Evolutionary conservation across 2,888 invertebrate species (phyloP).

Genomic region (Argyresthia goedartella): DNA sequence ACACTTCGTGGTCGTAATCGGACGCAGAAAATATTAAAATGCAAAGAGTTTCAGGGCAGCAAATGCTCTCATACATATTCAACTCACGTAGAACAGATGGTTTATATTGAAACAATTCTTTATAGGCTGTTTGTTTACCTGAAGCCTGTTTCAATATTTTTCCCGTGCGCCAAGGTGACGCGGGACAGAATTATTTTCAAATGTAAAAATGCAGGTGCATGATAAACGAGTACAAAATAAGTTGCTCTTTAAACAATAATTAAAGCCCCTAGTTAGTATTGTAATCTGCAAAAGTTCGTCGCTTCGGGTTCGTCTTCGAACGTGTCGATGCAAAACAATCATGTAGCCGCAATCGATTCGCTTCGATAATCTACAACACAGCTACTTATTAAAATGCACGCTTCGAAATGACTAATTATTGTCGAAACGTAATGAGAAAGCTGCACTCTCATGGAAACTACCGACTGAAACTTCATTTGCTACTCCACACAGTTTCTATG

Average conservation of each 20-base stretch:
- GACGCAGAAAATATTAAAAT: too few species aligned
- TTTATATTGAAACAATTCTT: background rate
- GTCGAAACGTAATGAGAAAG: background rate
- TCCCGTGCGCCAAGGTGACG: background rate
- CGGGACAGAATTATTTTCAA: background rate
- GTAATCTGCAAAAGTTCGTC: background rate
- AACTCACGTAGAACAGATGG: constrained; percentile 1
- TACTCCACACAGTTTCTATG: too few species aligned
- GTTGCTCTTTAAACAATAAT: constrained; percentile 15
- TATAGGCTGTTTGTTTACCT: background rate
- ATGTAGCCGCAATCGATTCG: constrained; percentile 13
- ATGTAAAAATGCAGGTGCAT: background rate
- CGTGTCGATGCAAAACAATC: constrained; percentile 14
- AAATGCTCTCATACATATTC: background rate
- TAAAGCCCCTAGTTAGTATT: constrained; percentile 2
- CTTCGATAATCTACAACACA: constrained; percentile 5
- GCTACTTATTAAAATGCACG: background rate
- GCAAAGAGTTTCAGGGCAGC: background rate
- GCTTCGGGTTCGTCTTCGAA: background rate
- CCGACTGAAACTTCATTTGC: too few species aligned
- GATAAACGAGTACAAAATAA: background rate
- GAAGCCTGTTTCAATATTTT: background rate
- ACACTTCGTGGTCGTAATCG: background rate
- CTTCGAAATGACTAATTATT: background rate
- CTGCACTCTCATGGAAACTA: too few species aligned